A percentile compares a stretch with the other conserved stretches of the same genome.
Conservation (phyloP, 2,113 vertebrate species). For the Columba janthina region DNA sequence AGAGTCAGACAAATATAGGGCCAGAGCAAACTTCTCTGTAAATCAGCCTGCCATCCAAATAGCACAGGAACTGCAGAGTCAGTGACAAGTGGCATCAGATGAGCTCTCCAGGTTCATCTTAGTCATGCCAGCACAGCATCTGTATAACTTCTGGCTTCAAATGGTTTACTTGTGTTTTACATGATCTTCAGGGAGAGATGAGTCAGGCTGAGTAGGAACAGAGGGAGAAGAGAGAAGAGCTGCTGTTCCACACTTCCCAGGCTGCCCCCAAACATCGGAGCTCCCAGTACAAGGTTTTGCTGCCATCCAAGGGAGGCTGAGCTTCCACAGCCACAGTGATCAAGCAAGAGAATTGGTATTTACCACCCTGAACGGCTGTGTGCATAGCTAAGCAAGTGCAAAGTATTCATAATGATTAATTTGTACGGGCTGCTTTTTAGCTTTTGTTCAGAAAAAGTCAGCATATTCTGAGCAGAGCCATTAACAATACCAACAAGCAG, state of each 20-base stretch:
- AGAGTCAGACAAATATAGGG: background rate
- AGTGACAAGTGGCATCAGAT: background rate
- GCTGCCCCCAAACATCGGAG: background rate
- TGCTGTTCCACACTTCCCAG: background rate
- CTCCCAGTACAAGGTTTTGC: background rate
- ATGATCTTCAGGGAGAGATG: background rate
- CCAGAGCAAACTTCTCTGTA: background rate
- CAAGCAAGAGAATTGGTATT: background rate
- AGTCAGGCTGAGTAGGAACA: background rate
- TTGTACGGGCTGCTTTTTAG: slow-evolving; percentile 11
- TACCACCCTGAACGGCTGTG: background rate
- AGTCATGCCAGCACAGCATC: background rate
- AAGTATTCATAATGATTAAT: slow-evolving; percentile 30
- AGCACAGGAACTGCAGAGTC: background rate
- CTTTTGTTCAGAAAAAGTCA: slow-evolving; percentile 40
- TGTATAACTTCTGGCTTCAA: background rate
- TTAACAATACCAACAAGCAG: slow-evolving; percentile 27
- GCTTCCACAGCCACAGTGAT: background rate
- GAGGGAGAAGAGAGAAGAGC: background rate
- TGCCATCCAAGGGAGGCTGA: background rate
- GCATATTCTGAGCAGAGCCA: slow-evolving; percentile 11
- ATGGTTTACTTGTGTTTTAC: background rate
- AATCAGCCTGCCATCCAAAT: background rate
- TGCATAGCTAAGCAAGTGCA: background rate
- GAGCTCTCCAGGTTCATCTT: background rate